phyloP scores from a whole-genome alignment of 2,888 invertebrate species.

The Rotaria magnacalcarata region DNA sequence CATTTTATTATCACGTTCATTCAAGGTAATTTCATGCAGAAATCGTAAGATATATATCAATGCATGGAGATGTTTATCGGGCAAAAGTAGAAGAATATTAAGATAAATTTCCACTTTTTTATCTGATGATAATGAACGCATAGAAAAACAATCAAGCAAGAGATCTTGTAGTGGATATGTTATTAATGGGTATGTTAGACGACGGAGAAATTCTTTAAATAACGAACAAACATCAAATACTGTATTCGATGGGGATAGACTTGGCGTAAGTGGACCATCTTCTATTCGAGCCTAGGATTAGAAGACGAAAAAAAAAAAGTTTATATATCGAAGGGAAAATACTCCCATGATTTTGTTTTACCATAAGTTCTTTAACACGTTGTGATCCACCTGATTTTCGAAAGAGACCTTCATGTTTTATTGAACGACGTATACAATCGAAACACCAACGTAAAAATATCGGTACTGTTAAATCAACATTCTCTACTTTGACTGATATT shows the following conservation, averaged over 20 bases:
- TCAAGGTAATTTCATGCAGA: not conserved
- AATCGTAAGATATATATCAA: slow-evolving; percentile 27
- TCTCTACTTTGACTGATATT: not conserved
- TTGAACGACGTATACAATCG: slow-evolving; percentile 25
- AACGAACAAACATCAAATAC: slow-evolving; percentile 19
- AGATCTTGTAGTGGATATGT: slow-evolving; percentile 21
- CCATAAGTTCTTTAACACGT: slow-evolving; percentile 12
- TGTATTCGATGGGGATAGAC: not conserved
- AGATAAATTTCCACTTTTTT: slow-evolving; percentile 15
- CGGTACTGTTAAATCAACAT: slow-evolving; percentile 8
- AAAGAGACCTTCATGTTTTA: slow-evolving; percentile 35
- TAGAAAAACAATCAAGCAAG: slow-evolving; percentile 1
- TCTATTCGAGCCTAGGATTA: not conserved
- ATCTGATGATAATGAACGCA: not conserved
- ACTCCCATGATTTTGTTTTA: not conserved
- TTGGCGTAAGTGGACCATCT: slow-evolving; percentile 21
- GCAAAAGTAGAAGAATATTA: slow-evolving; percentile 27
- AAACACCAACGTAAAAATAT: slow-evolving; percentile 21
- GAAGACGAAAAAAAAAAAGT: not conserved
- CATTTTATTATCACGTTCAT: slow-evolving; percentile 25
- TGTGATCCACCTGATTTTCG: slow-evolving; percentile 2
- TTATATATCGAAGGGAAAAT: no score
- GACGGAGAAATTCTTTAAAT: slow-evolving; percentile 30
- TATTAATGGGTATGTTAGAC: slow-evolving; percentile 16
- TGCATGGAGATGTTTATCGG: slow-evolving; percentile 25